phyloP scores from a whole-genome alignment of 2,888 invertebrate species.

The Lagria hirta region DNA sequence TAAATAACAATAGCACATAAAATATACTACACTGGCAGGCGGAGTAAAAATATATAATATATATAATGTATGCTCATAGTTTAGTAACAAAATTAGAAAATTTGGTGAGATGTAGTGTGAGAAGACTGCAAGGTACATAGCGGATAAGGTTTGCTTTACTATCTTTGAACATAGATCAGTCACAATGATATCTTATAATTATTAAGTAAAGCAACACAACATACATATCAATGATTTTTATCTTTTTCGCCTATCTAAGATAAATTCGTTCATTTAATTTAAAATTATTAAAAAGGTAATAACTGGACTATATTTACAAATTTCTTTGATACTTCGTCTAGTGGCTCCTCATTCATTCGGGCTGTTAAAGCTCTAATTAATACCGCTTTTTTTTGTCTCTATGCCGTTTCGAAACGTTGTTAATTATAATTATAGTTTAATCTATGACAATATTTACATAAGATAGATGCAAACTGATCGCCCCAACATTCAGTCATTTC shows the following conservation, averaged over 20 bases:
- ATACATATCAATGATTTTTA: conserved; percentile 51
- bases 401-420: conserved; percentile 29
- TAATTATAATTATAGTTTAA: conserved; percentile 19
- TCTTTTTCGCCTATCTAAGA: conserved; percentile 54
- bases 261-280: conserved; percentile 57
- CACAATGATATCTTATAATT: conserved; percentile 49
- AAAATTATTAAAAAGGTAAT: conserved; percentile 56
- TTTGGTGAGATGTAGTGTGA: conserved; percentile 32
- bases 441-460: conserved; percentile 45
- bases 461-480: conserved; percentile 36
- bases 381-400: conserved; percentile 30
- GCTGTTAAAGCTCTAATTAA: conserved; percentile 35
- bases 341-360: conserved; percentile 32
- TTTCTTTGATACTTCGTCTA: conserved; percentile 42
- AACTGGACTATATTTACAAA: conserved; percentile 57
- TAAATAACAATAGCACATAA: conserved; percentile 47
- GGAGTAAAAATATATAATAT: conserved; percentile 43
- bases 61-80: conserved; percentile 21
- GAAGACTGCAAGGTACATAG: conserved; percentile 53
- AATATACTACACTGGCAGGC: conserved; percentile 48
- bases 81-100: conserved; percentile 35
- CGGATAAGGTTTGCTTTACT: conserved; percentile 47
- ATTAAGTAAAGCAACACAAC: conserved; percentile 55
- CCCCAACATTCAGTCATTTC: conserved; percentile 49
- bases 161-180: conserved; percentile 52